phyloP scores from a whole-genome alignment of 2,113 vertebrate species.

The Phalacrocorax brasilianus region DNA sequence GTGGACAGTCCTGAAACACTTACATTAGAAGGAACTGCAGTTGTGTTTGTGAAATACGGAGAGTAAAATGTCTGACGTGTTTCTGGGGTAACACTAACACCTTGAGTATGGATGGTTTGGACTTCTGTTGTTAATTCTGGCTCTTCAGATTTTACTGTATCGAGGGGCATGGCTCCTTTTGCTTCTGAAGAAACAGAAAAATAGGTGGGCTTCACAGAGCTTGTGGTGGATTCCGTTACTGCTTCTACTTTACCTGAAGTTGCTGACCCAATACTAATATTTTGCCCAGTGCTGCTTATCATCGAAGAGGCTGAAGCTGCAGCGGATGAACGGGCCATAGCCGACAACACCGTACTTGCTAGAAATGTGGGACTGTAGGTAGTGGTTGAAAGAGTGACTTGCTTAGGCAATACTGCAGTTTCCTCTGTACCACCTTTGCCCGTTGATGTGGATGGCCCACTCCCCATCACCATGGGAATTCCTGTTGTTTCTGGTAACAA shows the following conservation, averaged over 20 bases:
- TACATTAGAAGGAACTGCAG: neutral
- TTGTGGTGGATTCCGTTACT: neutral
- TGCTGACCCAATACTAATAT: neutral
- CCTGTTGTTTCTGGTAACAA: neutral
- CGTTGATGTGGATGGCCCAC: neutral
- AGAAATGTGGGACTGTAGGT: neutral
- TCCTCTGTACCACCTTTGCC: constrained; percentile 46
- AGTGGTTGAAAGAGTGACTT: constrained; percentile 39
- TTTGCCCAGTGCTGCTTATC: neutral
- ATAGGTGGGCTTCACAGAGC: neutral
- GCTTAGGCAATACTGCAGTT: constrained; percentile 32
- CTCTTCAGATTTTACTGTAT: neutral
- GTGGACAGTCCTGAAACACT: neutral
- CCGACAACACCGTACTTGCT: neutral
- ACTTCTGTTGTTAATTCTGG: neutral
- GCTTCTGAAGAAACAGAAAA: neutral
- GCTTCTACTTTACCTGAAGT: neutral
- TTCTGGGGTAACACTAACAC: neutral
- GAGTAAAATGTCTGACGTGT: neutral
- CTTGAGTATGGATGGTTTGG: neutral
- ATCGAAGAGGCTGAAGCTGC: neutral
- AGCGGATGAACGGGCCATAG: neutral
- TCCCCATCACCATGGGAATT: neutral
- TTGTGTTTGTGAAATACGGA: neutral
- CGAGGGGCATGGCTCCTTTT: neutral